Conservation (phyloP, 2,888 invertebrate genomes). For the Melanostoma mellinum region DNA sequence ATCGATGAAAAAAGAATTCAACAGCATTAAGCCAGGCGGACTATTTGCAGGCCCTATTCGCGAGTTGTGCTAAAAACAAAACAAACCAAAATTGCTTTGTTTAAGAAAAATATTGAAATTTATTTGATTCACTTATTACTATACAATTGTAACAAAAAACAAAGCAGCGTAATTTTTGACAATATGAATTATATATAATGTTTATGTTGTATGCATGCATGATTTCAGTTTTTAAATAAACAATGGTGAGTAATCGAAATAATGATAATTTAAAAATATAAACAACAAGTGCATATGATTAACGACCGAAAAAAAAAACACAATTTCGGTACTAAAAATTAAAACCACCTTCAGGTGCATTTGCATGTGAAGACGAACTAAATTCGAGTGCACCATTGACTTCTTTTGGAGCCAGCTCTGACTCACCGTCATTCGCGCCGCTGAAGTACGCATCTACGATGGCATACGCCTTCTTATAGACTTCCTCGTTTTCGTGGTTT, state of each 20-base stretch:
- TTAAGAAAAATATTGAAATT: constrained; percentile 12
- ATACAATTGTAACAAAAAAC: constrained; percentile 3
- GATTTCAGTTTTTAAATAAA: not conserved
- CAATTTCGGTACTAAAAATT: constrained; percentile 76
- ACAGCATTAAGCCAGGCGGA: constrained; percentile 31
- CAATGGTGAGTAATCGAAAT: constrained; percentile 17
- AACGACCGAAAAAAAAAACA: not conserved
- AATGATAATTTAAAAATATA: constrained; percentile 21
- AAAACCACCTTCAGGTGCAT: constrained; percentile 80
- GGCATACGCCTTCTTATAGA: constrained; percentile 89
- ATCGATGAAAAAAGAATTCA: constrained; percentile 74
- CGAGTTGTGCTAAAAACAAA: constrained; percentile 16
- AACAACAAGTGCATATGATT: not conserved
- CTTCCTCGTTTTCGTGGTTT: constrained; percentile 93
- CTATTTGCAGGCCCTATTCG: constrained; percentile 65
- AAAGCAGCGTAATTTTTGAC: constrained; percentile 8
- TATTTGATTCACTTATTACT: constrained; percentile 27
- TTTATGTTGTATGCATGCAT: constrained; percentile 48
- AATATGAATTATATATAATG: constrained; percentile 9
- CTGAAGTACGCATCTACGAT: constrained; percentile 91
- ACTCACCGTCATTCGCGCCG: constrained; percentile 76
- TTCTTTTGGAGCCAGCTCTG: constrained; percentile 79
- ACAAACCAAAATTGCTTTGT: not conserved
- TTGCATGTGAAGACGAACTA: constrained; percentile 76
- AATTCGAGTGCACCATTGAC: constrained; percentile 79